These are phyloP conservation scores for Buceros bicornis DNA, from an alignment of 2,797 vertebrate genomes.

Conservation along the genomic window DNA sequence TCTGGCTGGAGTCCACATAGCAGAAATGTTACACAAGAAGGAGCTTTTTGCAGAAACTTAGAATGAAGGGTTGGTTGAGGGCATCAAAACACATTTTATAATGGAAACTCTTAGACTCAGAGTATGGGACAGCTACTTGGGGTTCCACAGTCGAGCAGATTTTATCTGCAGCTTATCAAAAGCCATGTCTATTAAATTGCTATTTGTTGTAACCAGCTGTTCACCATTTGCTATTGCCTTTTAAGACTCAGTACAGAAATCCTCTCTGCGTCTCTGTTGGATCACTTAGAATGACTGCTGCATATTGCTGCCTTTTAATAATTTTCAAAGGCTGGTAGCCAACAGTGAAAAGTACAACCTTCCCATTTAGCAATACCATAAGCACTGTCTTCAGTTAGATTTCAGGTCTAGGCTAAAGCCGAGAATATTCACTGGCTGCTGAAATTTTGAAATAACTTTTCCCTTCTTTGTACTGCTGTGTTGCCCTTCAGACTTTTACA, in stretches of 20 bases:
- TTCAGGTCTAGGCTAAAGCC: not conserved
- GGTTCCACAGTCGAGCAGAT: not conserved
- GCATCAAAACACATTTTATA: constrained; percentile 45
- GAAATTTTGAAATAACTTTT: not conserved
- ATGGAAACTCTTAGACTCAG: constrained; percentile 9
- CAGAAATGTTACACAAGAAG: constrained; percentile 59
- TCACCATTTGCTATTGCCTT: constrained; percentile 47
- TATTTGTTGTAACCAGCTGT: constrained; percentile 33
- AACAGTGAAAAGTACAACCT: constrained; percentile 30
- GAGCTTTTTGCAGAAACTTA: constrained; percentile 31
- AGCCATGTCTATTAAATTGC: not conserved
- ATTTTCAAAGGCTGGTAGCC: constrained; percentile 55
- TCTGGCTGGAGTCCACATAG: constrained; percentile 48
- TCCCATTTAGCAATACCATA: constrained; percentile 9
- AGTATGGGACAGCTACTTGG: not conserved
- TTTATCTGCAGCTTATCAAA: constrained; percentile 48
- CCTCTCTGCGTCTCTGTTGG: constrained; percentile 31
- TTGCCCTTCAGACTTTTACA: not conserved
- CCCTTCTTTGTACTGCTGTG: not conserved
- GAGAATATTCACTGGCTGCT: not conserved
- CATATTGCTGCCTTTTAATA: constrained; percentile 39
- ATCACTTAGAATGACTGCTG: constrained; percentile 32
- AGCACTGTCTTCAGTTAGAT: constrained; percentile 15
- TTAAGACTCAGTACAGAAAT: constrained; percentile 25
- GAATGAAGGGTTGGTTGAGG: constrained; percentile 45